Percentiles rank a stretch among this genome's conserved stretches.
Conservation (phyloP, 2,113 vertebrate species). For the Clarias batrachus region DNA sequence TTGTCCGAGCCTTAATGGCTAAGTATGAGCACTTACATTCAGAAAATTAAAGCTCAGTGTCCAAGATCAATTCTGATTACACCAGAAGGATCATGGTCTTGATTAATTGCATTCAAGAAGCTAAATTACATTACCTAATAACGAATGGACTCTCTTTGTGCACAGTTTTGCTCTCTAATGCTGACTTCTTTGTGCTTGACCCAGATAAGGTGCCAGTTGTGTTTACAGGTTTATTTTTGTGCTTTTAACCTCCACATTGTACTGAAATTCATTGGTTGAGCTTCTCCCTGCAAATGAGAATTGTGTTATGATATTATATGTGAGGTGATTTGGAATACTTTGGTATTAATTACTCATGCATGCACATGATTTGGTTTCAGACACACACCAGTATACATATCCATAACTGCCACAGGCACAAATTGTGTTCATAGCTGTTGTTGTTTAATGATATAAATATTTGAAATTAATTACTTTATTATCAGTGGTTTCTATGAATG, state of each 20-base stretch:
- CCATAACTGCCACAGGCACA: neutral
- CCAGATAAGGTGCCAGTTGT: conserved; percentile 9
- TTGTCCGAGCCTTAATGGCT: neutral
- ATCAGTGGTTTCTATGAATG: conserved; percentile 6
- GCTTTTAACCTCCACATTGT: neutral
- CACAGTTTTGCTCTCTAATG: neutral
- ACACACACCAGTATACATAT: neutral
- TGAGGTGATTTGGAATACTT: neutral
- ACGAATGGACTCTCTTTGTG: conserved; percentile 13
- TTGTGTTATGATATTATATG: neutral
- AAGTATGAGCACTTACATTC: conserved; percentile 31
- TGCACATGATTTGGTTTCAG: neutral
- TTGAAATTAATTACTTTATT: conserved; percentile 29
- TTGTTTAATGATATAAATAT: conserved; percentile 4
- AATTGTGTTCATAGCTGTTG: neutral
- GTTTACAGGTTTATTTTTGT: neutral
- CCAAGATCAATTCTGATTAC: conserved; percentile 25
- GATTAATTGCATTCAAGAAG: neutral
- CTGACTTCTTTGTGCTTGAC: conserved; percentile 1
- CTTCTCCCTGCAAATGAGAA: neutral
- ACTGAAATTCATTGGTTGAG: neutral
- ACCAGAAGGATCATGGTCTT: neutral
- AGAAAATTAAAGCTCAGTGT: conserved; percentile 6
- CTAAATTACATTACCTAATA: conserved; percentile 19
- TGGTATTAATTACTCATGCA: neutral